These are phyloP conservation scores for Antedon bifida DNA, from an alignment of 35 echinoderm and acorn worm species.

Conservation along the genomic window DNA sequence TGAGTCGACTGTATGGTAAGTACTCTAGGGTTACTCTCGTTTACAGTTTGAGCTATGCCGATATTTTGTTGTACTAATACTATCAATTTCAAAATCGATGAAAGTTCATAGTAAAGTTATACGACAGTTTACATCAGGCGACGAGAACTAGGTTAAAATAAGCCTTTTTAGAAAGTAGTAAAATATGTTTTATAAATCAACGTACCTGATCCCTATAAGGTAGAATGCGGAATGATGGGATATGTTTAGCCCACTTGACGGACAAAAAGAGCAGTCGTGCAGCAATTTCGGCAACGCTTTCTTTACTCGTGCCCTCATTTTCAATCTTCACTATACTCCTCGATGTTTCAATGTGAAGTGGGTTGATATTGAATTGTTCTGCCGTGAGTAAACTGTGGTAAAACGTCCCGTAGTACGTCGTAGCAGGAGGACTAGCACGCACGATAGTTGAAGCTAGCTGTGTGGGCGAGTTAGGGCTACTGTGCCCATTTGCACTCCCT, in stretches of 20 bases:
- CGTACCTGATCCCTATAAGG: conserved; percentile 89
- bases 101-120: no score
- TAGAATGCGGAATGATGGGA: conserved; percentile 76
- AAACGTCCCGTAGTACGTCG: conserved; percentile 93
- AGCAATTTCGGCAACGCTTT: conserved; percentile 66
- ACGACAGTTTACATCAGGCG: no score
- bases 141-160: no score
- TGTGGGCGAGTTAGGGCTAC: conserved; percentile 7
- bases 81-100: no score
- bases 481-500: conserved; percentile 17
- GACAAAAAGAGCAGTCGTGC: conserved; percentile 79
- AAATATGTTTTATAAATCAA: no score
- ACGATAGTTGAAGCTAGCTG: conserved; percentile 11
- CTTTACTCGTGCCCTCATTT: conserved; percentile 5
- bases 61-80: no score
- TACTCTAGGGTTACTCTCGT: no score
- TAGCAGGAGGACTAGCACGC: conserved; percentile 7
- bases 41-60: no score
- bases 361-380: conserved; percentile 90
- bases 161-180: no score
- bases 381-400: conserved; percentile 93
- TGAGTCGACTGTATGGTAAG: no score
- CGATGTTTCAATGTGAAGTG: conserved; percentile 1
- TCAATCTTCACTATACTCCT: not conserved
- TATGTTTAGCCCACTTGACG: conserved; percentile 96